Base-by-base conservation (phyloP, 2,113 vertebrate species). In the Myrmecophaga tridactyla region DNA sequence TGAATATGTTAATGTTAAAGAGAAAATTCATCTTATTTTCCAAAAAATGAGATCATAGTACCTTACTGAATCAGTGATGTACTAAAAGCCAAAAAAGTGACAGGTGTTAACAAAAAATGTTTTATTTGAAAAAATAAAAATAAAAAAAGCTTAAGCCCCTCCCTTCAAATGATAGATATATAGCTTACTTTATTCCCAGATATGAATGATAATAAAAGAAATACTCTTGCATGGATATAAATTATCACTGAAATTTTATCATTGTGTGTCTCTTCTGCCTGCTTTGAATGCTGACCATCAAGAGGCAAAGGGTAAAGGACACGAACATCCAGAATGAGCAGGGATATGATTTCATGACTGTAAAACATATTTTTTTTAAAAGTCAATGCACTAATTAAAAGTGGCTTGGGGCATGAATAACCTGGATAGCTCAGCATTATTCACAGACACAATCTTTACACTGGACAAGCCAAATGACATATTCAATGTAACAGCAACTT, bases 331-430 rank as follows among this genome's bases (percentile, higher is more conserved):
- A 69, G 17, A 56, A 63, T 81, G 27, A 85, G 27, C 41, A 88
- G 6, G 18, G 60, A 67, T 51, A 11, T 81, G 23, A 85, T 67
- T 96, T 65, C 21, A 73, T 93, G 62, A 95, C 81, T 89, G 41
- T 36, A 96, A 93, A 94, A 80, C 18, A 86, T 25, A 48, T 76
- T 94, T 27, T 43, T 43, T 31, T 48, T 48, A 93, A 94, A 94
- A 84, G 21, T 72, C 27, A 91, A 62, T 73, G 67, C 31, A 83
- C 69, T 92, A 92, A 91, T 89, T 96, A 94, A 94, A 95, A 92
- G 17, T 89, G 27, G 70, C 81, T 77, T 90, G 48, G 31, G 86
- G 10, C 14, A 92, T 73, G 39, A 86, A 41, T 29, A 94, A 89
- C 41, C 65, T 29, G 93, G 60, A 69, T 46, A 91, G n/a, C 17